phyloP scores from a whole-genome alignment of 2,888 invertebrate genomes.

The Trachelus stipa region DNA sequence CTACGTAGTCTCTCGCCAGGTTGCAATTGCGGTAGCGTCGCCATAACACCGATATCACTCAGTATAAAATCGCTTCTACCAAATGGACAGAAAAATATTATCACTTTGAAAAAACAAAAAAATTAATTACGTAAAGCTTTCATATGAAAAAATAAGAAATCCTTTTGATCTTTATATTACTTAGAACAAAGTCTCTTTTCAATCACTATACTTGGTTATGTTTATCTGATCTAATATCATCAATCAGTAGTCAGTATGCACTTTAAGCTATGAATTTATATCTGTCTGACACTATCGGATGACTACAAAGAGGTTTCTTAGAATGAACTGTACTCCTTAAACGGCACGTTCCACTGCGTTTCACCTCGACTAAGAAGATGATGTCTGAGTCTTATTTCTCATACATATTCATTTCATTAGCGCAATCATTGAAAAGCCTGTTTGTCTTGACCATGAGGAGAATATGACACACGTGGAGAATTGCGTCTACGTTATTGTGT shows the following conservation, averaged over 20 bases:
- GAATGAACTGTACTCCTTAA: background rate
- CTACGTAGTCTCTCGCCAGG: constrained; percentile 10
- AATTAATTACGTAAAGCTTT: background rate
- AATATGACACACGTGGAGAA: background rate
- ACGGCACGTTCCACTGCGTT: background rate
- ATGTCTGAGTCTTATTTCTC: background rate
- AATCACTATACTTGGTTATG: background rate
- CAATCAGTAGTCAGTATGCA: background rate
- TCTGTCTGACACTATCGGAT: background rate
- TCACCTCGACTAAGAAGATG: background rate
- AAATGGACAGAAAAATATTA: background rate
- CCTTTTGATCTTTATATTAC: background rate
- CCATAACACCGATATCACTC: background rate
- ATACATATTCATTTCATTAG: background rate
- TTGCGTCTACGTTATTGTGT: background rate
- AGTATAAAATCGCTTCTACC: background rate
- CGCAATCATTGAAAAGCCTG: background rate
- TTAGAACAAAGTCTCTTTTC: background rate
- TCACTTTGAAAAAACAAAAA: background rate
- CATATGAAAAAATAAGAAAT: background rate
- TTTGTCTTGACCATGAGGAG: background rate
- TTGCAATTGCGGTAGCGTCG: background rate
- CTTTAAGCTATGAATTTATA: background rate
- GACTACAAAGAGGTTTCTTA: background rate
- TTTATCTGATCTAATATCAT: background rate